Conservation (phyloP, 2,888 invertebrate genomes). For the Meghimatium bilineatum region DNA sequence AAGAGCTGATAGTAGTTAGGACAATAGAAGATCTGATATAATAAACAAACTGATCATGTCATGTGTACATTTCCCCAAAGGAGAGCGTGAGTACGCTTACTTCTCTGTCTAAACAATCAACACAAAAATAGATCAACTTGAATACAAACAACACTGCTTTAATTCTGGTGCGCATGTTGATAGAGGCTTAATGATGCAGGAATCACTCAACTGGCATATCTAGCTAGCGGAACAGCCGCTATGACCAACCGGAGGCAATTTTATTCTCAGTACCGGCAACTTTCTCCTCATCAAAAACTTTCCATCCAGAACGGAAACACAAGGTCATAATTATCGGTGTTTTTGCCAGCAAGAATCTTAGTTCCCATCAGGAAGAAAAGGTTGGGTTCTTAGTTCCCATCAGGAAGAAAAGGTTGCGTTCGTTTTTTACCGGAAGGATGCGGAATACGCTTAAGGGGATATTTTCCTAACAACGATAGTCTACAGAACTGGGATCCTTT, state of each 20-base stretch:
- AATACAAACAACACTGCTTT: not conserved
- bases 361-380: not conserved
- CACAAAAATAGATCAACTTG: not conserved
- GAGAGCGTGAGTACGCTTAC: no score
- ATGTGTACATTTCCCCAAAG: no score
- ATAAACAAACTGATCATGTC: no score
- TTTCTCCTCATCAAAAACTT: conserved; percentile 22
- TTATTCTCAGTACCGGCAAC: not conserved
- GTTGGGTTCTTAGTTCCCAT: not conserved
- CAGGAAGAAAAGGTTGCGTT: not conserved
- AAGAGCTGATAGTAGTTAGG: no score
- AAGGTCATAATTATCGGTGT: conserved; percentile 15
- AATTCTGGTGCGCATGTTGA: conserved; percentile 1
- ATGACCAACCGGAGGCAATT: conserved; percentile 16
- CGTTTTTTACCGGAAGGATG: not conserved
- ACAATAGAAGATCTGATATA: no score
- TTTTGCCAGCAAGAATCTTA: not conserved
- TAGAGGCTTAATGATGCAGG: conserved; percentile 3
- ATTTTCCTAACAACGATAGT: not conserved
- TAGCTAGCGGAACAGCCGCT: conserved; percentile 31
- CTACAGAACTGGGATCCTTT: not conserved
- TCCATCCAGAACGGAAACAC: conserved; percentile 31
- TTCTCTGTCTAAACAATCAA: not conserved
- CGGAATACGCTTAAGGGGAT: not conserved
- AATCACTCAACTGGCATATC: not conserved